Conservation (phyloP, 2,888 invertebrate genomes). For the Cerastis rubricosa region DNA sequence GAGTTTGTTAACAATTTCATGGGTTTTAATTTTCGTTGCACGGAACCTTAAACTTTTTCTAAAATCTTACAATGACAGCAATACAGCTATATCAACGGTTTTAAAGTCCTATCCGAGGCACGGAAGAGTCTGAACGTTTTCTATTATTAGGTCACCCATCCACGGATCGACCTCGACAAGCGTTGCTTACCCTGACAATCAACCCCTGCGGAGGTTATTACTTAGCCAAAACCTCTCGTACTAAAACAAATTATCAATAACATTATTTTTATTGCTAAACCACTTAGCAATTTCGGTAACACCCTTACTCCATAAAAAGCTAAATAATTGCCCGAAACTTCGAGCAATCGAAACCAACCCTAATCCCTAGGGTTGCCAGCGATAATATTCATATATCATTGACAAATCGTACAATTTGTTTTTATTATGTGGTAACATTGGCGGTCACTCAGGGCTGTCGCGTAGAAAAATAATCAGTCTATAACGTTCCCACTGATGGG, state of each 20-base stretch:
- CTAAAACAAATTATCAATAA: constrained; percentile 36
- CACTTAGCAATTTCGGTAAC: constrained; percentile 36
- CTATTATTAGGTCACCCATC: background rate
- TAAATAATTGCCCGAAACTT: constrained; percentile 49
- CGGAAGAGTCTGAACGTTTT: background rate
- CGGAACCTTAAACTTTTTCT: no score
- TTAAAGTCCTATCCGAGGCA: no score
- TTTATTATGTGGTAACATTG: constrained; percentile 73
- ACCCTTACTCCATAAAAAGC: constrained; percentile 41
- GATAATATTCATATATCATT: constrained; percentile 60
- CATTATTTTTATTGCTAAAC: constrained; percentile 42
- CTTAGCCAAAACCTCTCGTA: background rate
- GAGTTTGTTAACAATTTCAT: no score
- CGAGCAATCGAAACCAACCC: constrained; percentile 55
- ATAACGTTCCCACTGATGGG: background rate
- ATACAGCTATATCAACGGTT: no score
- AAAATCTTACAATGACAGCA: no score
- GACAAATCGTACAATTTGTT: constrained; percentile 72
- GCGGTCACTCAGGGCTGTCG: constrained; percentile 27
- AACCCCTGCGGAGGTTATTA: background rate
- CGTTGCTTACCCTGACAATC: background rate
- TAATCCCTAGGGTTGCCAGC: constrained; percentile 59
- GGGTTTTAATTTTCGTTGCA: no score
- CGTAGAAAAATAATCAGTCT: background rate
- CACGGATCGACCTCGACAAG: background rate